Percentiles rank a stretch among this genome's conserved stretches.
Evolutionary conservation across 1,140 invertebrate genomes (phyloP).

Genomic region (Sitobion miscanthi): DNA sequence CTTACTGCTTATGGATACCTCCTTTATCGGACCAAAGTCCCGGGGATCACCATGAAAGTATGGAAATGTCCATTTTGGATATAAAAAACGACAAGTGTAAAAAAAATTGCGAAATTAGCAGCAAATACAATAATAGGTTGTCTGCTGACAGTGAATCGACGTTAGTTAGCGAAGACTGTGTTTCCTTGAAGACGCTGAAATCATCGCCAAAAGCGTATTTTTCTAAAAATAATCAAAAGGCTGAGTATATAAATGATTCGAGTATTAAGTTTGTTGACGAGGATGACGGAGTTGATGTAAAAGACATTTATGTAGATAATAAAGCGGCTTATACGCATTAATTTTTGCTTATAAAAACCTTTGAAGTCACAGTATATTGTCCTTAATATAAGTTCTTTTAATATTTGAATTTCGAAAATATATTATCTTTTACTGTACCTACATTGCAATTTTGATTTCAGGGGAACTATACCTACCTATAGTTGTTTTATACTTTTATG

Average conservation of each 20-base stretch:
- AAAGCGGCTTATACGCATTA: not conserved
- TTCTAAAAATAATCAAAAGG: constrained; percentile 61
- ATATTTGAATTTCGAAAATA: not conserved
- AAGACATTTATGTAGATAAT: constrained; percentile 37
- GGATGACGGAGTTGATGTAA: constrained; percentile 63
- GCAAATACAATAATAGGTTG: constrained; percentile 48
- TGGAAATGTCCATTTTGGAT: constrained; percentile 58
- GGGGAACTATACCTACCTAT: not conserved
- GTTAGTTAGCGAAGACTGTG: constrained; percentile 59
- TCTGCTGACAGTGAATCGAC: constrained; percentile 59
- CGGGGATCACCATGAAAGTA: not conserved
- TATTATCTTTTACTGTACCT: not conserved
- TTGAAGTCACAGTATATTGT: not conserved
- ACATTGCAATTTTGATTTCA: not conserved
- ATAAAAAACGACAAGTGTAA: constrained; percentile 61
- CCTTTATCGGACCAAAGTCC: constrained; percentile 66
- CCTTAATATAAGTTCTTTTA: not conserved
- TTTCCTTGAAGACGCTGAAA: constrained; percentile 63
- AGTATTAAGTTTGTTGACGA: constrained; percentile 66
- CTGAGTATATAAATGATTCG: constrained; percentile 63
- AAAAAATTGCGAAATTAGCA: constrained; percentile 58
- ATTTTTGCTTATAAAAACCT: not conserved
- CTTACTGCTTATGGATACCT: constrained; percentile 85
- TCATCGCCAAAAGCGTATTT: constrained; percentile 59
- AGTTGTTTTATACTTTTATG: not conserved